These are phyloP conservation scores for Strigops habroptila DNA, from an alignment of 2,113 vertebrate genomes.

Conservation along the genomic window DNA sequence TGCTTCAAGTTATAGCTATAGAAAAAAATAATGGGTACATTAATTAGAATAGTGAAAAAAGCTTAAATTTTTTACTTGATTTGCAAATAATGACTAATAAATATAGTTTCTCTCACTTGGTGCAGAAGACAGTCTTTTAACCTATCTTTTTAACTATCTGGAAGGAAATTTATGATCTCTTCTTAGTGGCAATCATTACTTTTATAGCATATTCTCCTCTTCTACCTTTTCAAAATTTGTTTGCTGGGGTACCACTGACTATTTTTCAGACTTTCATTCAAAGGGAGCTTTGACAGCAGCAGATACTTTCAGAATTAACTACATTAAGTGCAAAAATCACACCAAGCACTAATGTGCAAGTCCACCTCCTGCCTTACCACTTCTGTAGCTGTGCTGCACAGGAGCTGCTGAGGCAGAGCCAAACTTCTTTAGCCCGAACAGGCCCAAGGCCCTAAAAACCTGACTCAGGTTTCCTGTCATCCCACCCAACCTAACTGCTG, in stretches of 20 bases:
- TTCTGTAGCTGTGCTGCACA: accelerated
- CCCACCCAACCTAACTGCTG: accelerated
- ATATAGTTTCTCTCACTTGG: background rate
- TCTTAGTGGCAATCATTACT: background rate
- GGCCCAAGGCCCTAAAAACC: background rate
- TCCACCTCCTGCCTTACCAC: background rate
- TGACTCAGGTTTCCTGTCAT: accelerated
- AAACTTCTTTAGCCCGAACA: accelerated
- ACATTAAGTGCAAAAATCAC: accelerated
- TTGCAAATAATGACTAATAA: background rate
- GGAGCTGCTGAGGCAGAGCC: background rate
- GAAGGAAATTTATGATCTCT: background rate
- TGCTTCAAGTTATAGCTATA: background rate
- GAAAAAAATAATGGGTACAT: background rate
- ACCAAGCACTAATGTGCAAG: accelerated
- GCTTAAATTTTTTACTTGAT: background rate
- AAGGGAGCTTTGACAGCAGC: background rate
- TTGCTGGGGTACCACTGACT: background rate
- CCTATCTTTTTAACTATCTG: background rate
- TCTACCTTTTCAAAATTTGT: background rate
- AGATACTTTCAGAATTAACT: background rate
- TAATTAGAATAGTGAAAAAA: background rate
- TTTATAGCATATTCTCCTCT: background rate
- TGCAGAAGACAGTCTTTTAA: background rate
- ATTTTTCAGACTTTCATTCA: background rate